These are phyloP conservation scores for Callinectes sapidus DNA, from an alignment of 2,888 invertebrate species.

Conservation along the genomic window DNA sequence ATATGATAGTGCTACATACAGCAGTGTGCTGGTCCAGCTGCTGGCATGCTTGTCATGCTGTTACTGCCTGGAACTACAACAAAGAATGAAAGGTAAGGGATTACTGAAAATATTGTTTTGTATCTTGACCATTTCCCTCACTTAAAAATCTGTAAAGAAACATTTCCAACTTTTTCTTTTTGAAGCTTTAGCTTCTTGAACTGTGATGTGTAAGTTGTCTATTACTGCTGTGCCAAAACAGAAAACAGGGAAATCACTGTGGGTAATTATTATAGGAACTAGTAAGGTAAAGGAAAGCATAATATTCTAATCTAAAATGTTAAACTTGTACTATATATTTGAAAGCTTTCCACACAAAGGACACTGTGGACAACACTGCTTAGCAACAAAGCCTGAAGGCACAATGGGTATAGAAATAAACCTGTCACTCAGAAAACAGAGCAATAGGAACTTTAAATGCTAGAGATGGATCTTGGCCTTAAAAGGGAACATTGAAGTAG, in stretches of 20 bases:
- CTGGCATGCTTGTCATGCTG: background rate
- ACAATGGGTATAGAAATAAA: background rate
- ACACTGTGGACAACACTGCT: background rate
- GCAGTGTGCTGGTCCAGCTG: background rate
- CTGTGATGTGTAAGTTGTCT: background rate
- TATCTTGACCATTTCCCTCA: background rate
- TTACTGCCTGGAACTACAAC: too few relatives aligned
- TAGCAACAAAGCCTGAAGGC: background rate
- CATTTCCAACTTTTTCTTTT: background rate
- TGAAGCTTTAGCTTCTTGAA: background rate
- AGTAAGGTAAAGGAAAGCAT: background rate
- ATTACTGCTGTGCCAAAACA: background rate
- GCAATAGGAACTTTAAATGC: constrained; percentile 22
- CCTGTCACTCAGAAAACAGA: background rate
- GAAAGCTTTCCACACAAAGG: background rate
- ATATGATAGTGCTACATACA: too few relatives aligned
- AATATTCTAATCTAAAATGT: background rate
- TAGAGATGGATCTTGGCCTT: background rate
- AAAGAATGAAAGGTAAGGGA: too few relatives aligned
- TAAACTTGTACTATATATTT: constrained; percentile 22
- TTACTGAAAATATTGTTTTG: background rate
- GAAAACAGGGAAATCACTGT: too few relatives aligned
- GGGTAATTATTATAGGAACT: background rate
- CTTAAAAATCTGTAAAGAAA: background rate
- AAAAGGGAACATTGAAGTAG: background rate